Evolutionary conservation across 2,113 vertebrate genomes (phyloP), one percentile per base, ranked within the genome.

Genomic region (Brachirus orientalis): DNA sequence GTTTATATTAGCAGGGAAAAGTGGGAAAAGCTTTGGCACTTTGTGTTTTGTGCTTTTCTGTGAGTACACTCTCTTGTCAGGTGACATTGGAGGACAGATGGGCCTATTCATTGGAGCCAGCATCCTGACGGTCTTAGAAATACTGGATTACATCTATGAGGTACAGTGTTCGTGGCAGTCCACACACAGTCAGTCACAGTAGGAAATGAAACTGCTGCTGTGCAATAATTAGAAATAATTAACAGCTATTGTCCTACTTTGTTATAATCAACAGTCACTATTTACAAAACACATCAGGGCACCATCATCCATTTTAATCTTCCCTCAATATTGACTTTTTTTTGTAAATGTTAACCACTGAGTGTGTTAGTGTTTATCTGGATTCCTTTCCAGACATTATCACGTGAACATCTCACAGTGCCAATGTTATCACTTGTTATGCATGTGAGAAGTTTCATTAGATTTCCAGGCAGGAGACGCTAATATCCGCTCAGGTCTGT

Each of bases 41-140:
- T 13, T 13, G 6, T 59, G 18, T 40, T 17, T 53, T 55, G 38
- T 59, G 20, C 20, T 1, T 60, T 18, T 56, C 16, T 13, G 40
- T 45, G 58, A 56, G 9, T 51, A 10, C 22, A 56, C 28, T 46
- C 19, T 63, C 17, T 50, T 69, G 72, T 69, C 77, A 93, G 92
- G 92, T 62, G 91, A 93, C 86, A 93, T 93, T 16, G 92, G 92
- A 20, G 92, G 92, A 59, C 92, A 93, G 80, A 93, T 93, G 92
- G 92, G 92, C 7, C 83, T 93, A 47, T 93, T 93, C 82, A 92
- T 93, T n/a, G 92, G 92, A 28, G 92, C 92, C 69, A 93, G 92
- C 76, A 92, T 93, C 81, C 88, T 93, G 59, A 92, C 92, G 20
- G 59, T 93, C 58, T 79, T 93, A 79, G 91, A 93, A 83, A 90